These are phyloP conservation scores for Enteromius paludinosus DNA, from an alignment of 2,797 vertebrate genomes.

Conservation along the genomic window DNA sequence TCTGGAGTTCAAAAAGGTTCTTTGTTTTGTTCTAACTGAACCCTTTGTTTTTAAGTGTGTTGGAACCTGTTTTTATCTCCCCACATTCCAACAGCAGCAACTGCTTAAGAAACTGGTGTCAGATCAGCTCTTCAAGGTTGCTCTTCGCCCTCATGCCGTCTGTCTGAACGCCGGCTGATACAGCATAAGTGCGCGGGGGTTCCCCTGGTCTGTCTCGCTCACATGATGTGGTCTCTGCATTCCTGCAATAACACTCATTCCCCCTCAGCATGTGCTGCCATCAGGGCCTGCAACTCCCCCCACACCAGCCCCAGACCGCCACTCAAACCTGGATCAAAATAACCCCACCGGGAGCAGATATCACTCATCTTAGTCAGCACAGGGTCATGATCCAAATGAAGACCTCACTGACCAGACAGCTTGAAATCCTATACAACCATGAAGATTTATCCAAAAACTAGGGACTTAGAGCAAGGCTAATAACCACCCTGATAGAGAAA, in stretches of 20 bases:
- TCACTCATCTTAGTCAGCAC: conserved; percentile 25
- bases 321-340: conserved; percentile 53
- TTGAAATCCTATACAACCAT: conserved; percentile 38
- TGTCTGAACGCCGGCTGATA: not conserved
- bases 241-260: conserved; percentile 62
- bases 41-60: not conserved
- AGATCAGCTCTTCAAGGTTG: conserved; percentile 26
- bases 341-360: conserved; percentile 33
- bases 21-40: not conserved
- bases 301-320: conserved; percentile 17
- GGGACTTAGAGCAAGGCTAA: not conserved
- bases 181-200: conserved; percentile 38
- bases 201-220: conserved; percentile 40
- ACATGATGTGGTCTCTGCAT: conserved; percentile 57
- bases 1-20: not conserved
- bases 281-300: conserved; percentile 17
- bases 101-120: conserved; percentile 12
- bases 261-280: conserved; percentile 49
- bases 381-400: conserved; percentile 50
- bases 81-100: conserved; percentile 22
- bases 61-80: conserved; percentile 28
- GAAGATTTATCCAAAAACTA: conserved; percentile 13
- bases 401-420: conserved; percentile 48
- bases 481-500: not conserved
- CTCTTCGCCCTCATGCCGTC: conserved; percentile 28